Evolutionary conservation across 1,140 invertebrate species (phyloP), one percentile per base, ranked within the genome.

Genomic region (Scaptomyza graminum): DNA sequence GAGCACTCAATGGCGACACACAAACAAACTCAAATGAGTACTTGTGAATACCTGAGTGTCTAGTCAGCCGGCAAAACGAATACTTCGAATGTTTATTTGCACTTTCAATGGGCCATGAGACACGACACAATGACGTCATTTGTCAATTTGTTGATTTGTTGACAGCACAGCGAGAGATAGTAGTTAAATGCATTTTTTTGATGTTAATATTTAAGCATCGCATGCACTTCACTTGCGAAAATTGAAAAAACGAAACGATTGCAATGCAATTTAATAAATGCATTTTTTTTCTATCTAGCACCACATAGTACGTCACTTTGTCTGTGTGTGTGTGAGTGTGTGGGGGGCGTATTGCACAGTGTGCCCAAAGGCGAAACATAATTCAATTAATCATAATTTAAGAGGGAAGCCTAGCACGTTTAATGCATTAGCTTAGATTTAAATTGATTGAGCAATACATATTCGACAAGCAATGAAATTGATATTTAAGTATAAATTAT

Each of bases 71-170:
- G 9, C 50, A 59, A 68, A 59, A 49, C 72, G 69, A 56, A 41
- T 13, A 31, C n/a, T n/a, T 3, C 5, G 37, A 41, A 12, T 55
- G 8, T 65, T 43, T 65, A 41, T 81, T 81, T 81, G 73, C 72
- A 61, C 16, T 57, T 71, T 69, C 78, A 81, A 60, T 69, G 60
- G 67, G 62, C 51, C 60, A 25, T 74, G 74, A 70, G 66, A 34
- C 41, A 54, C 37, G 7, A 8, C 13, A 11, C 16, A 31, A 59
- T 84, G 81, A 85, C 82, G 81, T 87, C 81, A 85, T 87, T 84
- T 71, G 82, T 85, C 81, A 85, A 81, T 63, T 61, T 52, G 66
- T 51, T 62, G 71, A 83, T 69, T 69, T 55, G 66, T 55, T 69
- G 66, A 69, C 66, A 55, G 66, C 43, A 34, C 50, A 47, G 79